A percentile compares a stretch with the other conserved stretches of the same genome.
These are phyloP conservation scores for Apocrypta bakeri DNA, from an alignment of 1,140 invertebrate species.

Conservation along the genomic window DNA sequence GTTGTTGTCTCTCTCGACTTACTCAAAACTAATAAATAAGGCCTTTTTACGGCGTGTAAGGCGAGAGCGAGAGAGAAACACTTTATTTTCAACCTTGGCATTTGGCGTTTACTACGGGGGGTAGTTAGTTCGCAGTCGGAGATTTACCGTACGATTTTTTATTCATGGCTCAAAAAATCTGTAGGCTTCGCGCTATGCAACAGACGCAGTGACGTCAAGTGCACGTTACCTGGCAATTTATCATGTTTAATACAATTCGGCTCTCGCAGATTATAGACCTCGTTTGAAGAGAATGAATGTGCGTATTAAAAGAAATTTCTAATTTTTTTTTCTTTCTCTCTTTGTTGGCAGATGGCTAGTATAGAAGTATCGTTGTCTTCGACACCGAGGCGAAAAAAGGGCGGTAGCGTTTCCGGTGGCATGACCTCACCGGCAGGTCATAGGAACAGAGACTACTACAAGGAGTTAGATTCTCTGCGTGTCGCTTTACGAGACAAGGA, in stretches of 20 bases:
- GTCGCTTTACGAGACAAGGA: slow-evolving; percentile 86
- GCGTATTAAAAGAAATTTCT: background rate
- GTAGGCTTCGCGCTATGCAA: no score
- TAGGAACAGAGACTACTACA: slow-evolving; percentile 73
- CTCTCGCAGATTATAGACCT: no score
- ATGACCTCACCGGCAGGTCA: slow-evolving; percentile 68
- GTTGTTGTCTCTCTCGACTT: background rate
- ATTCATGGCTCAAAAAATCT: no score
- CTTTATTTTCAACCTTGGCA: no score
- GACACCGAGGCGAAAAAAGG: slow-evolving; percentile 77
- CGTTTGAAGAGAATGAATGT: no score
- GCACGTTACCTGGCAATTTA: no score
- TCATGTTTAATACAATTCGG: no score
- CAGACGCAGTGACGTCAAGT: no score
- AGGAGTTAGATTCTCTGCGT: slow-evolving; percentile 82
- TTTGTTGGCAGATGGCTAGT: slow-evolving; percentile 82
- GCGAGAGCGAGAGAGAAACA: no score
- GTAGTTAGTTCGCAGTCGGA: background rate
- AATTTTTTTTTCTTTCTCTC: slow-evolving; percentile 54
- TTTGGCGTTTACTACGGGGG: background rate
- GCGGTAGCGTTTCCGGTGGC: slow-evolving; percentile 76
- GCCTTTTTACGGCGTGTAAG: background rate
- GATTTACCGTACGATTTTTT: background rate
- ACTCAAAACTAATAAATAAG: background rate
- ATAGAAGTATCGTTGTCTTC: slow-evolving; percentile 87